A percentile compares a stretch with the other conserved stretches of the same genome.
Evolutionary conservation across 2,113 vertebrate genomes (phyloP).

Genomic region (Balaeniceps rex): DNA sequence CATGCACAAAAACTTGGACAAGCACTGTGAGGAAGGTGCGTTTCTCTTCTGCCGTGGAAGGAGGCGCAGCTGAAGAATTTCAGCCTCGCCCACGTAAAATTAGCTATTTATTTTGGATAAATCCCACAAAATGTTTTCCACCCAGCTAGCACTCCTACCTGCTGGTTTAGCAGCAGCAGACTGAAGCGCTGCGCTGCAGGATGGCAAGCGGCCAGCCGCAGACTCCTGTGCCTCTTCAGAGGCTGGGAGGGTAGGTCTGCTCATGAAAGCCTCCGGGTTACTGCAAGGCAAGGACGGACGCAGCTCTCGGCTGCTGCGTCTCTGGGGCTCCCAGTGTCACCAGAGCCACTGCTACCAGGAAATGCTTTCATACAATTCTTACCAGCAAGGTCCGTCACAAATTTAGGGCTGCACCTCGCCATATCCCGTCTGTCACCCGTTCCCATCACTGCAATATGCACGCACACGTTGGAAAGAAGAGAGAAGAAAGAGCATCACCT

Average conservation of each 20-base stretch:
- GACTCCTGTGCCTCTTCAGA: background rate
- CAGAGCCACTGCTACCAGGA: background rate
- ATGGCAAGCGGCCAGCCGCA: background rate
- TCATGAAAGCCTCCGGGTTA: background rate
- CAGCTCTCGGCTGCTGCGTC: rapidly evolving
- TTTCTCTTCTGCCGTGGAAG: background rate
- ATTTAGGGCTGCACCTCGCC: background rate
- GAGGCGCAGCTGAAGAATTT: background rate
- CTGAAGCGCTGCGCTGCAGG: background rate
- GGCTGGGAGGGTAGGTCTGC: background rate
- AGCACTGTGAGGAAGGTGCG: rapidly evolving
- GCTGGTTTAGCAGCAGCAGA: background rate
- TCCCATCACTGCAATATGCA: background rate
- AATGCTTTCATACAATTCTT: background rate
- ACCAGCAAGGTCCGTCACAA: background rate
- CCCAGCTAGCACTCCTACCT: conserved; percentile 7
- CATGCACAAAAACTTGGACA: background rate
- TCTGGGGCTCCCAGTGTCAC: background rate
- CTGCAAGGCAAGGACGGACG: background rate
- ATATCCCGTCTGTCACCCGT: background rate
- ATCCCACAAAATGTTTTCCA: background rate
- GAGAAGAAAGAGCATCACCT: background rate
- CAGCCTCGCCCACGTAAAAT: background rate
- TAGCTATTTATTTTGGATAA: conserved; percentile 17
- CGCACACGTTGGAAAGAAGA: rapidly evolving